These are phyloP conservation scores for Indicator indicator DNA, from an alignment of 2,113 vertebrate species.

Conservation along the genomic window DNA sequence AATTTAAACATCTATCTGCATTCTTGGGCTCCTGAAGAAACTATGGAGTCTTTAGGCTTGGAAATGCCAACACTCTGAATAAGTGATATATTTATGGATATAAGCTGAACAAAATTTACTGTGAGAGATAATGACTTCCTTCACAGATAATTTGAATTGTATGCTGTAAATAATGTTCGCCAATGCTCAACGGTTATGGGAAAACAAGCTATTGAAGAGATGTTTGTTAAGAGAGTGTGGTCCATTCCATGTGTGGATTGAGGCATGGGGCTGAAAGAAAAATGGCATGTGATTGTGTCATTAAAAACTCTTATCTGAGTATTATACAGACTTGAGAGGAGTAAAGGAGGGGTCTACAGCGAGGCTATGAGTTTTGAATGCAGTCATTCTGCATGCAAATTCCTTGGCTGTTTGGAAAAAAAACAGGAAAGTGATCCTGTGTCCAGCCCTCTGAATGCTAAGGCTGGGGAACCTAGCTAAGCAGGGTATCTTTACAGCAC, in stretches of 20 bases:
- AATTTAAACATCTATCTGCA: not conserved
- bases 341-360: not conserved
- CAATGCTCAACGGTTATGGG: not conserved
- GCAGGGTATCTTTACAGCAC: not conserved
- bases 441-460: not conserved
- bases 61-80: not conserved
- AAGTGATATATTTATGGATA: not conserved
- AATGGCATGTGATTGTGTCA: not conserved
- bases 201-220: not conserved
- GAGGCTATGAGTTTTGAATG: rapidly evolving
- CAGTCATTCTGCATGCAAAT: not conserved
- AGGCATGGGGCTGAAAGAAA: not conserved
- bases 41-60: not conserved
- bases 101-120: not conserved
- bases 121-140: not conserved
- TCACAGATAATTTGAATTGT: not conserved
- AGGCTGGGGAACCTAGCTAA: not conserved
- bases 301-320: not conserved
- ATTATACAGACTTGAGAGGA: not conserved
- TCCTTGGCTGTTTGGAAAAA: not conserved
- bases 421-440: not conserved
- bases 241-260: not conserved
- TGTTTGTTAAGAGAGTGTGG: not conserved
- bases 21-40: conserved; percentile 5
- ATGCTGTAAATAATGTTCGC: not conserved